Evolutionary conservation across 2,113 vertebrate species (phyloP).

Genomic region (Amazona vittata): DNA sequence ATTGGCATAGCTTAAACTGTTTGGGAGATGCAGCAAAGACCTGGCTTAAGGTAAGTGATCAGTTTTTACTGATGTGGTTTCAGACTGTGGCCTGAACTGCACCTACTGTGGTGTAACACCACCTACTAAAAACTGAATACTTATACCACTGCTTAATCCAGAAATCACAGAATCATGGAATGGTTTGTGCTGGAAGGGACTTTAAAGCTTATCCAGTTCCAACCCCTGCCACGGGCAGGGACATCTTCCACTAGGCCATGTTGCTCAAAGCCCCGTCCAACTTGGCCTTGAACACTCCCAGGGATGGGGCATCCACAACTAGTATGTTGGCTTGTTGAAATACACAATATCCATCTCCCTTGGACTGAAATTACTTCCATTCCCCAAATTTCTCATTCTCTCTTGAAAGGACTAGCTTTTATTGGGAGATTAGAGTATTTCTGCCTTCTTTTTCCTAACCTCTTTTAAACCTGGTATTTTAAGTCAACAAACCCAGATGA

Average conservation of each 20-base stretch:
- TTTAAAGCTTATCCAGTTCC: neutral
- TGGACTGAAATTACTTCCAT: neutral
- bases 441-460: neutral
- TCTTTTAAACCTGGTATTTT: neutral
- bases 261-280: neutral
- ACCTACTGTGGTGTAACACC: neutral
- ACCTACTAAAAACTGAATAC: neutral
- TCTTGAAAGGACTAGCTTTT: neutral
- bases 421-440: neutral
- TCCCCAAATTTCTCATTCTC: neutral
- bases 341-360: neutral
- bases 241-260: neutral
- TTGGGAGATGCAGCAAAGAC: neutral
- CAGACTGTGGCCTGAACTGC: neutral
- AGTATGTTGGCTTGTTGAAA: neutral
- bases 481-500: conserved; percentile 16
- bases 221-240: neutral
- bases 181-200: neutral
- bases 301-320: neutral
- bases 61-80: neutral
- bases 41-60: neutral
- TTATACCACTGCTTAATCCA: neutral
- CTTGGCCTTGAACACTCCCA: neutral
- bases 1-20: neutral
- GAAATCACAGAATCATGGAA: neutral